Percentiles rank a stretch among this genome's conserved stretches.
phyloP scores from a whole-genome alignment of 2,113 vertebrate genomes.

The Astatotilapia flaviijosephi region DNA sequence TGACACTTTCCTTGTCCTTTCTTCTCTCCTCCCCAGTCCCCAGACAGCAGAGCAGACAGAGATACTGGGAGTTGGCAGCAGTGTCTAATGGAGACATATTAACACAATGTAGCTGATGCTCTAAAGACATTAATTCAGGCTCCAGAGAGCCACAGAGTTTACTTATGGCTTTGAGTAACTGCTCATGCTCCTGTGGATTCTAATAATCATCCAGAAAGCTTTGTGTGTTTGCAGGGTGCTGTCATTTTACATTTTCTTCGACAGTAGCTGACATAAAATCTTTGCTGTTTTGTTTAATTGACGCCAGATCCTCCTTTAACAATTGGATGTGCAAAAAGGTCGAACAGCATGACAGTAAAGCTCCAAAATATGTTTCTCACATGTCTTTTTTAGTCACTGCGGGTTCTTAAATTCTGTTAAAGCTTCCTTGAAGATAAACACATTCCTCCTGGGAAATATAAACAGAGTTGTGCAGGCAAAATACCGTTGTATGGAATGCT shows the following conservation, averaged over 20 bases:
- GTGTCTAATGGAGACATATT: conserved; percentile 37
- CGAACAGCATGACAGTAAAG: not conserved
- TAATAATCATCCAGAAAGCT: not conserved
- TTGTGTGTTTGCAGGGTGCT: not conserved
- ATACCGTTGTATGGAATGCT: not conserved
- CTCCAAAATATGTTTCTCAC: not conserved
- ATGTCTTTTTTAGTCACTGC: not conserved
- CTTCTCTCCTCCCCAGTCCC: not conserved
- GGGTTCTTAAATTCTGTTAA: not conserved
- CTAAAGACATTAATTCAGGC: conserved; percentile 10
- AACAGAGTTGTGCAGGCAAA: not conserved
- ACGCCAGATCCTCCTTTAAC: not conserved
- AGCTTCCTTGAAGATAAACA: not conserved
- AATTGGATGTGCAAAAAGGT: not conserved
- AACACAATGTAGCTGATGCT: conserved; percentile 10
- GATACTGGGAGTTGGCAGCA: conserved; percentile 21
- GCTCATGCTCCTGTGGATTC: not conserved
- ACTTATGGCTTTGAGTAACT: not conserved
- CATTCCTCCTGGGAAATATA: not conserved
- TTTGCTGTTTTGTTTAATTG: not conserved
- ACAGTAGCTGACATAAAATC: not conserved
- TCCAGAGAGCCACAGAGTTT: not conserved
- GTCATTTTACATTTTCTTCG: not conserved
- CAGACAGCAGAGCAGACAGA: not conserved
- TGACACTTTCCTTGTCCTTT: not conserved